Base-by-base conservation (phyloP, 2,797 vertebrate genomes). In the Siniperca undulata region DNA sequence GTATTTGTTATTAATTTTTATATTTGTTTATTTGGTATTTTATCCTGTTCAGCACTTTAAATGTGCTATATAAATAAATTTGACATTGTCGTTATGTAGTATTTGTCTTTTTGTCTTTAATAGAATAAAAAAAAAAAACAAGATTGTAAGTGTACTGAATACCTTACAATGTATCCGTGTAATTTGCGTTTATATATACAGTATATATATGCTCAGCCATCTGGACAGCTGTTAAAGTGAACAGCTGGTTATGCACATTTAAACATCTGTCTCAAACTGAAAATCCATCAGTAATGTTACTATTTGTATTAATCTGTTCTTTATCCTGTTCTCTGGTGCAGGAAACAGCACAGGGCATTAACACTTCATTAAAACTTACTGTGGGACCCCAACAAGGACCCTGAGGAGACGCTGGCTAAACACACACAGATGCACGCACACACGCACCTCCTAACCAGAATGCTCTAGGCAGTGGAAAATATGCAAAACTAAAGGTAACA, bases 401-500 rank as follows among this genome's bases (percentile, higher is more conserved):
- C 61, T 60, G 2, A 40, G 56, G 42, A 82, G 56, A 64, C 0
- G 1, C 24, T 68, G 34, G 44, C 16, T 70, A 74, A 82, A 74
- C 65, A 77, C 30, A 70, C 67, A 60, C 60, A 74, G 11, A 72
- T 17, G 62, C 72, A 78, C 12, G 46, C 70, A 77, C 36, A 12
- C 40, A 42, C 0, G 30, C 50, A 80, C 22, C 61, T 61, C 71
- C 48, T 7, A 42, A 79, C 50, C 77, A 73, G 22, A 64, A 7
- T 2, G 36, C 61, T 62, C 58, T 11, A 48, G 76, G 66, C 60
- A 42, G 58, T 53, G 50, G 61, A 88, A 90, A 88, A 76, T 87
- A 83, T 87, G 81, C 81, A 77, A 87, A 87, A 79, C 70, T 52
- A 36, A 65, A 74, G 20, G 78, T 48, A 68, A 70, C 36, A 67